Base-by-base conservation (phyloP, 1,140 invertebrate genomes). In the Drosophila auraria region DNA sequence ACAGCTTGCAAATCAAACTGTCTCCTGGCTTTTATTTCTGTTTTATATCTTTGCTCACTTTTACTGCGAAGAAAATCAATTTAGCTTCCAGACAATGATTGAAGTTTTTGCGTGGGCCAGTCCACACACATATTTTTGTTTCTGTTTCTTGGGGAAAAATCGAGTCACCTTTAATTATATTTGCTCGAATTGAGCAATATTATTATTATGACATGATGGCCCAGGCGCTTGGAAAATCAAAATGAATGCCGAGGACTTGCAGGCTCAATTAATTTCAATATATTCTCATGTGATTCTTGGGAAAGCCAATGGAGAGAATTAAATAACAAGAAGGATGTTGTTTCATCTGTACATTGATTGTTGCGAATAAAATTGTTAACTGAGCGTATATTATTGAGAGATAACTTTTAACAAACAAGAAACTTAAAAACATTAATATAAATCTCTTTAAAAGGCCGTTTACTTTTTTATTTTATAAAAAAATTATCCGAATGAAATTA, bases 1-100 rank as follows among this genome's bases (percentile, higher is more conserved):
- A 80, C 84, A 80, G 61, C 49, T 71, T 68, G 77, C 84, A 89
- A 89, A 83, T 87, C 80, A 87, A 81, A 81, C 63, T 62, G 71
- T 74, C 60, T 70, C 36, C 30, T 25, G 17, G 33, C 30, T 33
- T 59, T 72, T 71, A 45, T 66, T 54, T 44, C 58, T 61, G n/a
- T 76, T 81, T 45, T 70, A 40, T 65, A 42, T 63, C 61, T 20
- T 47, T 45, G 54, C 25, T 65, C 42, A 53, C 38, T 61, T 59
- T 74, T 59, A 60, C 30, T 49, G 42, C 7, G 23, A 56, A 38
- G 69, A 61, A 74, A 74, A 73, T 74, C 68, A 73, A 74, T 74
- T 73, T 74, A 15, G 51, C 14, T 42, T 3, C n/a, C 45, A 58
- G 58, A 53, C 58, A 78, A 56, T 78, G 74, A 78, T 61, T 47